Conservation (phyloP, 2,113 vertebrate species). For the Thalassarche chlororhynchos region DNA sequence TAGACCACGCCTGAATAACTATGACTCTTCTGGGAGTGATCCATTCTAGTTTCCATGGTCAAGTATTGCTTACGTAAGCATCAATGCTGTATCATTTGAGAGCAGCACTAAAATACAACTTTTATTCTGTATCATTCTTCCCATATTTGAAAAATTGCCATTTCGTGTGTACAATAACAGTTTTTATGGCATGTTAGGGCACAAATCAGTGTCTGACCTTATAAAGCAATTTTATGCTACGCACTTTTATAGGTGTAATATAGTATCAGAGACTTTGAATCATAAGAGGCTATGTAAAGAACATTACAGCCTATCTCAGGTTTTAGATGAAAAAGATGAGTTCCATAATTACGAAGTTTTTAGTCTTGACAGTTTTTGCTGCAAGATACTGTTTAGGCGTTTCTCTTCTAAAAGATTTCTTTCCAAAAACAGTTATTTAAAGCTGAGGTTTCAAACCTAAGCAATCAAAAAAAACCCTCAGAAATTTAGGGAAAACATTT, state of each 20-base stretch:
- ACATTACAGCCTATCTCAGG: not conserved
- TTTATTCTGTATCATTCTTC: not conserved
- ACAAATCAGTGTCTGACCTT: constrained; percentile 29
- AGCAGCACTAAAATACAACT: not conserved
- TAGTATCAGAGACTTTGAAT: not conserved
- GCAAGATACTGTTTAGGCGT: not conserved
- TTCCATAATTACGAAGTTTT: not conserved
- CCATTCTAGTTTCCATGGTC: not conserved
- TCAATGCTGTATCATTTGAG: not conserved
- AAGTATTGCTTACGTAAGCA: not conserved
- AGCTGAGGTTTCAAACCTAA: not conserved
- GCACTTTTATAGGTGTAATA: constrained; percentile 17
- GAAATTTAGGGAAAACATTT: not conserved
- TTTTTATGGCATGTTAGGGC: not conserved
- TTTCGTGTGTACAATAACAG: not conserved
- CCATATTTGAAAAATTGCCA: not conserved
- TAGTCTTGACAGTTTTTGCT: not conserved
- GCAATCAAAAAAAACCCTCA: not conserved
- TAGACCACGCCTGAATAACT: not conserved
- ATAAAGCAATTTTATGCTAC: constrained; percentile 24
- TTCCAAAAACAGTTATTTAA: not conserved
- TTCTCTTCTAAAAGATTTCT: not conserved
- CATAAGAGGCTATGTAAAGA: constrained; percentile 7
- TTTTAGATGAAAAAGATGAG: not conserved
- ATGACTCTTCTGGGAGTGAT: not conserved